Evolutionary conservation across 2,888 invertebrate species (phyloP), one percentile per base, ranked within the genome.

Genomic region (Chrysopilus asiliformis): DNA sequence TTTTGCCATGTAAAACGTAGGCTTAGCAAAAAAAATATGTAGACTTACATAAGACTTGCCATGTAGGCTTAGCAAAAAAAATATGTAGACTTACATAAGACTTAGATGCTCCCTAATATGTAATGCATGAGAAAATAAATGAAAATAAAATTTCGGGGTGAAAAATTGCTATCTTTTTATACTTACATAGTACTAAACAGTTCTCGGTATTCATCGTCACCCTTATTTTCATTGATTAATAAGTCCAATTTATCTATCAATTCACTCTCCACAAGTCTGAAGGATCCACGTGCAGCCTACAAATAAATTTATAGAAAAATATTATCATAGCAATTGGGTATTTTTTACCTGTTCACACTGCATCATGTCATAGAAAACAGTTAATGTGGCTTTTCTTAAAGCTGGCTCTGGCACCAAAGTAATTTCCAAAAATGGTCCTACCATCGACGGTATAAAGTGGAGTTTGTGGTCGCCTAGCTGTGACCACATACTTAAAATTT

Each of bases 101-200:
- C 86, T 86, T 55, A 87, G 76, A 68, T 87, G 86, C 65, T 87
- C 86, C 85, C 87, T 87, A 68, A 53, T 45, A 41, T 57, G 39
- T 22, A 44, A 44, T 44, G 43, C 41, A 43, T 45, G 44, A n/a
- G 39, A 45, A 47, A 42, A 46, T 41, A 37, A 40, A 44, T 39
- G 22, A 22, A 8, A 10, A 22, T 22, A 22, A 22, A 22, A 22
- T 22, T 22, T 9, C 9, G 22, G 22, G 9, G 22, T 9, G n/a
- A n/a, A n/a, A n/a, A 49, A 16, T 38, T 39, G 41, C 36, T 26
- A 39, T 43, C 36, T 33, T 34, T 40, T 40, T 45, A 40, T 47
- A 81, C 90, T 86, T 69, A 93, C 93, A 93, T 91, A 36, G 89
- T 86, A 53, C 90, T 86, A 58, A 94, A 94, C n/a, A 94, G 71